These are phyloP conservation scores for Orussus abietinus DNA, from an alignment of 1,140 invertebrate genomes.

Conservation along the genomic window DNA sequence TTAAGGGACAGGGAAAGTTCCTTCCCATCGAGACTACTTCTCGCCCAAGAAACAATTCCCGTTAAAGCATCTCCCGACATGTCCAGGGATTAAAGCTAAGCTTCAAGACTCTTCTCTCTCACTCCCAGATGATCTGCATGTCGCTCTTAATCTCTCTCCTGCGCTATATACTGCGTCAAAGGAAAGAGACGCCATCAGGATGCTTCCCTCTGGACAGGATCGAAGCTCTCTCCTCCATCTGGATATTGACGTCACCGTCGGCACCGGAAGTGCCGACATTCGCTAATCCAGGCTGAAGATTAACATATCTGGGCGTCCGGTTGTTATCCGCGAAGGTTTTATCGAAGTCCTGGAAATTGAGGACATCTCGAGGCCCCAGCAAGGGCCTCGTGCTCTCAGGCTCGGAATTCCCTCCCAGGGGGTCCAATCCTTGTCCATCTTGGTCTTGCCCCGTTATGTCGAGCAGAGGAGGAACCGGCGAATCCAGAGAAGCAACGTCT, in stretches of 20 bases:
- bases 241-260: slow-evolving; percentile 11
- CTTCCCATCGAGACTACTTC: no score
- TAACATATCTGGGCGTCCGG: slow-evolving; percentile 24
- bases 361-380: slow-evolving; percentile 2
- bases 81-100: no score
- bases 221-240: slow-evolving; percentile 19
- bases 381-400: slow-evolving; percentile 28
- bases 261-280: not conserved
- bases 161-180: slow-evolving; percentile 21
- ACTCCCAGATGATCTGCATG: not conserved
- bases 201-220: slow-evolving; percentile 15
- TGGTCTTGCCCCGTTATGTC: slow-evolving; percentile 25
- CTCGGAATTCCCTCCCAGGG: slow-evolving; percentile 11
- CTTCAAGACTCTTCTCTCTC: not conserved
- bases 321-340: slow-evolving; percentile 7
- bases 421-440: slow-evolving; percentile 10
- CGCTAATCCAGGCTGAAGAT: slow-evolving; percentile 23
- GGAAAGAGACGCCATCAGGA: slow-evolving; percentile 23
- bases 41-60: no score
- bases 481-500: slow-evolving; percentile 4
- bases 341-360: slow-evolving; percentile 3
- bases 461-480: slow-evolving; percentile 20
- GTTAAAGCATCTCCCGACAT: no score
- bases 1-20: no score
- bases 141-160: no score